These are phyloP conservation scores for Neotragus pygmaeus DNA, from an alignment of 2,113 vertebrate species.

Conservation along the genomic window DNA sequence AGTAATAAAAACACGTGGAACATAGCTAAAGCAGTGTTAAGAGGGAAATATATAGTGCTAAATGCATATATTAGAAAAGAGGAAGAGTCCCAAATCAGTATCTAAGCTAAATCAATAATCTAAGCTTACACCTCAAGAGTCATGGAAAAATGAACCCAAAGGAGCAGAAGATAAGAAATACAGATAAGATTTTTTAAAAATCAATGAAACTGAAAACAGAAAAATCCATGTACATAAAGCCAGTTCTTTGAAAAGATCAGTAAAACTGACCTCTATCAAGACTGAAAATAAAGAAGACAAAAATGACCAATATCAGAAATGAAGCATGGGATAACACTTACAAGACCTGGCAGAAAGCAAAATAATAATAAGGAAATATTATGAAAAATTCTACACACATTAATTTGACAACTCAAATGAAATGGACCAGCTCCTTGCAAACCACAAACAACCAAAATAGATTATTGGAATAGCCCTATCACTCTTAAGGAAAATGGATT, in stretches of 20 bases:
- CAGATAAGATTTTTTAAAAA: neutral
- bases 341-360: neutral
- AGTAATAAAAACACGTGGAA: neutral
- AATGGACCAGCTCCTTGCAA: neutral
- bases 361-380: neutral
- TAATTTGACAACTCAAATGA: slow-evolving; percentile 8
- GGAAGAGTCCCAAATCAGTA: neutral
- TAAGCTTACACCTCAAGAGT: neutral
- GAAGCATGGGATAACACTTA: neutral
- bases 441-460: slow-evolving; percentile 11
- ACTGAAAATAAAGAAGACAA: neutral
- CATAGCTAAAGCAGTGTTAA: neutral
- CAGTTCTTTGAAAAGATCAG: neutral
- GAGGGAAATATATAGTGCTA: neutral
- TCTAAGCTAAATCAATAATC: neutral
- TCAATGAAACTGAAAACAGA: neutral
- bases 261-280: slow-evolving; percentile 23
- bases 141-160: slow-evolving; percentile 6
- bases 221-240: slow-evolving; percentile 12
- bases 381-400: neutral
- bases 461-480: neutral
- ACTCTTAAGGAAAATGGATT: neutral
- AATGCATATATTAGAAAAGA: neutral
- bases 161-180: neutral
- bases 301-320: slow-evolving; percentile 5